Base-by-base conservation (phyloP, 2,113 vertebrate species). In the Amphiprion percula region DNA sequence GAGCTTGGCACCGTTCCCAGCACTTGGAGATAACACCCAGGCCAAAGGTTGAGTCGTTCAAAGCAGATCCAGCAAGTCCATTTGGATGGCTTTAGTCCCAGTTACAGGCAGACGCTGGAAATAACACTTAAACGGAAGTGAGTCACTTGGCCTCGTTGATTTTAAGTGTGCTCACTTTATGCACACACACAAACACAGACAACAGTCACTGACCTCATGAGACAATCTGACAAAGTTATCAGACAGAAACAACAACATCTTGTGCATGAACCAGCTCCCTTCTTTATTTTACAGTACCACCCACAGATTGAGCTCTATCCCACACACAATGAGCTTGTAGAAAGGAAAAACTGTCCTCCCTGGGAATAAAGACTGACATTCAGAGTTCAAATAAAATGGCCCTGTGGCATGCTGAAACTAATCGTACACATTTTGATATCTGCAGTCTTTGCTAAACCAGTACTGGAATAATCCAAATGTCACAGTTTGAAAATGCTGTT, bases 161-260 rank as follows among this genome's bases (percentile, higher is more conserved):
- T 67, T 69, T 77, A 78, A 73, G 50, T 46, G 65, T 23, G 17
- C 1, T 2, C n/a, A 68, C 24, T 61, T 68, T 58, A 84, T 83
- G 73, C 66, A n/a, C 58, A 59, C 39, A 83, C 79, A 85, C 85
- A 82, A 15, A 55, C 71, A 74, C 50, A 79, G 62, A 16, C 74
- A 30, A 6, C 71, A 76, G 56, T 68, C 75, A 62, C 46, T 79
- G 81, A 83, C 82, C 86, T 77, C 75, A 87, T 86, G 66, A 86
- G 76, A 82, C 58, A 9, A 74, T 47, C 78, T 67, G 73, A 87
- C 84, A 80, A 79, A 79, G 62, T 53, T 72, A n/a, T 78, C 77
- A 80, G 73, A 83, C 85, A 70, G 53, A 87, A 74, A 91, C 37
- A 75, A 91, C 37, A 75, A 76, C 71, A 79, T 74, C 5, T 75